Evolutionary conservation across 2,888 invertebrate species (phyloP), one percentile per base, ranked within the genome.

Genomic region (Beris morrisii): DNA sequence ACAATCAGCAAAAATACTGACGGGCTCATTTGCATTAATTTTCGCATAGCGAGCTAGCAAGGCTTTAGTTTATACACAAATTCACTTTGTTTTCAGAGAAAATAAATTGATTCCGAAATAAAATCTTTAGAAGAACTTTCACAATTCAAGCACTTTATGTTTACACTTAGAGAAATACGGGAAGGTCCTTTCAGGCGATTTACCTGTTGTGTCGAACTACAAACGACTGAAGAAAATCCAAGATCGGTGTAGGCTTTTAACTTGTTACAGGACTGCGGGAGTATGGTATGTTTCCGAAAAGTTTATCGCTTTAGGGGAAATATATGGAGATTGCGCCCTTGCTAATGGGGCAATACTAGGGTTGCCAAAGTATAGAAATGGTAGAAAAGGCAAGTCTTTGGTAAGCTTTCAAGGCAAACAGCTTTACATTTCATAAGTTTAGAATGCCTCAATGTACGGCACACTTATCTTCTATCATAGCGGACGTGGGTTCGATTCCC

Each of bases 1-100:
- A 74, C 69, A 70, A 75, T 64, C n/a, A 73, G 65, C 66, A 76
- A 52, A 7, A 67, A 55, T 7, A 15, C 48, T 38, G 38, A 7
- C 38, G 38, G 38, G 5, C 38, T 38, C 9, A 38, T 38, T 38
- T 38, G 38, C 38, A 38, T 38, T 38, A 30, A n/a, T 48, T 48
- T 50, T 38, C 38, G 50, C 61, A 61, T 61, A 15, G 4, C 50
- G 22, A 43, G 5, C 38, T 1, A 38, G 1, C 38, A 38, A 38
- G 9, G 5, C 9, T 38, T 38, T 52, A n/a, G 15, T 32, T 48
- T 38, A 50, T 31, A 2, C 31, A 31, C 12, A 11, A 52, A 22
- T 15, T 22, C 22, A 22, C 22, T 22, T 22, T 22, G 22, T 22
- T 22, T 22, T 22, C 22, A 22, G 22, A 22, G 3, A 22, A 22